These are phyloP conservation scores for Prochilodus magdalenae DNA, from an alignment of 2,113 vertebrate species.

Conservation along the genomic window DNA sequence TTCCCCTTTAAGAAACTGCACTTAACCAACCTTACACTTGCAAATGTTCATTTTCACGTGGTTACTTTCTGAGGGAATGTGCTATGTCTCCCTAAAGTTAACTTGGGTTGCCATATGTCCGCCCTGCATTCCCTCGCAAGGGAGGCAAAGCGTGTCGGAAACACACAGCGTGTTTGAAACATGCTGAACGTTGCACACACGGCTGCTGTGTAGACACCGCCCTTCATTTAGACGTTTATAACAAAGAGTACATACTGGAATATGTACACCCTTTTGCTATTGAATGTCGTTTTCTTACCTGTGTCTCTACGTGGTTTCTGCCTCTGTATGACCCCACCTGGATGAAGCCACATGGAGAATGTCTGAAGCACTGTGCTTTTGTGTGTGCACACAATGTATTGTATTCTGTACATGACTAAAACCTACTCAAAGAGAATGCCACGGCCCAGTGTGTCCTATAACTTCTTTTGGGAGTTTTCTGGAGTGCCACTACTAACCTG, in stretches of 20 bases:
- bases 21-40: constrained; percentile 34
- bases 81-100: constrained; percentile 10
- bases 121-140: constrained; percentile 51
- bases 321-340: constrained; percentile 36
- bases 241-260: constrained; percentile 41
- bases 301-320: constrained; percentile 46
- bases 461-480: constrained; percentile 45
- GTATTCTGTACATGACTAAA: constrained; percentile 53
- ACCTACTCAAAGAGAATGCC: constrained; percentile 56
- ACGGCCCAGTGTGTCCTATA: constrained; percentile 45
- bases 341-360: constrained; percentile 48
- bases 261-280: constrained; percentile 48
- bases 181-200: constrained; percentile 37
- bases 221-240: constrained; percentile 33
- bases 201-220: constrained; percentile 42
- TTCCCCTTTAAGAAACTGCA: constrained; percentile 41
- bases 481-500: constrained; percentile 53
- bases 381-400: constrained; percentile 17
- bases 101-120: constrained; percentile 41
- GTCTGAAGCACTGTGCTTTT: constrained; percentile 43
- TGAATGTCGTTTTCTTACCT: constrained; percentile 49
- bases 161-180: constrained; percentile 35
- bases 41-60: constrained; percentile 36
- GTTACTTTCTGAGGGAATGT: constrained; percentile 48
- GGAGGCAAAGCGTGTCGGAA: constrained; percentile 34